Evolutionary conservation across 2,888 invertebrate species (phyloP), one percentile per base, ranked within the genome.

Genomic region (Euphydryas editha): DNA sequence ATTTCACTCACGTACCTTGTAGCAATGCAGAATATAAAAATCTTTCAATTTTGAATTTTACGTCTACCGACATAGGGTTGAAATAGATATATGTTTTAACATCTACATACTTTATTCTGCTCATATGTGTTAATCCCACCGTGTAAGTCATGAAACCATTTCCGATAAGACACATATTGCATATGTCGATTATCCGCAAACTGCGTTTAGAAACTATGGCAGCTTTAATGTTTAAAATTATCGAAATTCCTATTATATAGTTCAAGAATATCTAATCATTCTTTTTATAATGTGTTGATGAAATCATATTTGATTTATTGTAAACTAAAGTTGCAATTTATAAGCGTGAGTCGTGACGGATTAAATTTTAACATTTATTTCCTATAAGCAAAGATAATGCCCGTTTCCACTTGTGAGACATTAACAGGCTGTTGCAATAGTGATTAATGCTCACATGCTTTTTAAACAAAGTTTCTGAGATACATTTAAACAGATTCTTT

Each of bases 1-100:
- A 67, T 63, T 59, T 56, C 42, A 42, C 55, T 62, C 59, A 56
- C 59, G 59, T 67, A 24, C 37, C 59, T 57, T 44, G 54, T 56
- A 63, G 59, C 54, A 58, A 20, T 64, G 57, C 63, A 57, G 51
- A 17, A 58, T 61, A 49, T 46, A 5, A 44, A 20, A 63, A 30
- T 15, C n/a, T 1, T 20, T 21, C 4, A 15, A 36, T 17, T 57
- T 21, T 51, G n/a, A 49, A 21, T 59, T 55, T 60, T 60, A 64
- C 54, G 15, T 20, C n/a, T 1, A 1, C 11, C 1, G 24, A 36
- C 7, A 51, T 61, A 68, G 7, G n/a, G 51, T 36, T 60, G 13
- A 47, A 4, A 11, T 13, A 21, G 4, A 5, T 2, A 24, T 44
- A 2, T 4, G 0, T 17, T 6, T 44, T 21, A 60, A 51, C 54